Conservation (phyloP, 2,888 invertebrate species). For the Cheilosia pagana region DNA sequence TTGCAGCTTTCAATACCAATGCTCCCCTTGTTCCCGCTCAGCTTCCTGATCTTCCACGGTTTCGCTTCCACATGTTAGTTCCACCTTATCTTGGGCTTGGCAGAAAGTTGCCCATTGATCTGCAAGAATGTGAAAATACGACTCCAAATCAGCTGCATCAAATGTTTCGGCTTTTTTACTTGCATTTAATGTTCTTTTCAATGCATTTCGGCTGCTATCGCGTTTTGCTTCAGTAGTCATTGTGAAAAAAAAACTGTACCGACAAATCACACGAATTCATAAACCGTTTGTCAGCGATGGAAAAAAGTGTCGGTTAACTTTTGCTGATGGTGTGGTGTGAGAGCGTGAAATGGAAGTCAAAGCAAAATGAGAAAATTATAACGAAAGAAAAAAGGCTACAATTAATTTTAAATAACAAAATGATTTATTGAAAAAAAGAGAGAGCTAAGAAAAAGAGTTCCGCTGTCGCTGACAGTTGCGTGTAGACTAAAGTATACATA, state of each 20-base stretch:
- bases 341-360: background rate
- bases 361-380: background rate
- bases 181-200: slow-evolving; percentile 6
- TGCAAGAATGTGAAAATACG: background rate
- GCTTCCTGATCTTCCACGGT: background rate
- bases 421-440: too few relatives aligned
- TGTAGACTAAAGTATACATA: too few relatives aligned
- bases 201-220: background rate
- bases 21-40: slow-evolving; percentile 11
- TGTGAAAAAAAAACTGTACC: background rate
- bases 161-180: slow-evolving; percentile 18
- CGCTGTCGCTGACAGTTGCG: too few relatives aligned
- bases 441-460: too few relatives aligned
- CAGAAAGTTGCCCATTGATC: background rate
- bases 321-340: background rate
- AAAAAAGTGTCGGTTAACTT: background rate
- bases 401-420: too few relatives aligned
- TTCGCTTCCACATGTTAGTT: slow-evolving; percentile 1
- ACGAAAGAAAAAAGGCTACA: too few relatives aligned
- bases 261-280: background rate
- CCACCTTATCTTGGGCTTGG: slow-evolving; percentile 10
- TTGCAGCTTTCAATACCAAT: background rate
- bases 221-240: background rate
- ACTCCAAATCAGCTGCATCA: slow-evolving; percentile 2
- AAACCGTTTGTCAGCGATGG: background rate